Percentiles rank a stretch among this genome's conserved stretches.
These are phyloP conservation scores for Columbina picui DNA, from an alignment of 2,113 vertebrate species.

Conservation along the genomic window DNA sequence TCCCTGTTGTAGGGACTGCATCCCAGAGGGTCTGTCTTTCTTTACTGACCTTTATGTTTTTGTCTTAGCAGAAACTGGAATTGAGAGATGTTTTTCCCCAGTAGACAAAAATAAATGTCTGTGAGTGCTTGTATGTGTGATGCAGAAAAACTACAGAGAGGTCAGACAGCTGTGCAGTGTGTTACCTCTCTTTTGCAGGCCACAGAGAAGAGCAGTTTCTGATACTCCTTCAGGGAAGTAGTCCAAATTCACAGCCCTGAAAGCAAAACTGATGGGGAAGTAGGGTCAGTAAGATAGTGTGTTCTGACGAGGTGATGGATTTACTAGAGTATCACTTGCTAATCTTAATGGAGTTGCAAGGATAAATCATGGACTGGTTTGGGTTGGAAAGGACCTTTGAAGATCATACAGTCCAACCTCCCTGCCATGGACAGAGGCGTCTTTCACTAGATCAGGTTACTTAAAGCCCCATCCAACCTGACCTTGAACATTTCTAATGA, in stretches of 20 bases:
- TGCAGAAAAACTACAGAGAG: background rate
- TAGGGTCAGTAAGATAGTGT: background rate
- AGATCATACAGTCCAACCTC: background rate
- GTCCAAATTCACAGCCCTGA: background rate
- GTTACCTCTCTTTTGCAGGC: background rate
- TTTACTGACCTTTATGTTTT: background rate
- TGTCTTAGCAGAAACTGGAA: background rate
- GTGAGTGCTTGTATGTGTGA: background rate
- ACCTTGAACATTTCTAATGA: background rate
- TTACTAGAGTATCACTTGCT: background rate
- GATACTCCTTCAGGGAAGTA: background rate
- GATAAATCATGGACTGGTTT: background rate
- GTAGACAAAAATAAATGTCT: background rate
- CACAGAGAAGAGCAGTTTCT: background rate
- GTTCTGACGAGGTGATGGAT: background rate
- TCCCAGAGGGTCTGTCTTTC: background rate
- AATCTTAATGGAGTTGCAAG: background rate
- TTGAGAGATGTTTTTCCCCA: background rate
- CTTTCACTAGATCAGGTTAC: background rate
- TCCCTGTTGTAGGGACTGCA: background rate
- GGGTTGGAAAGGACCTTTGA: background rate
- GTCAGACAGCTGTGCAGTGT: background rate
- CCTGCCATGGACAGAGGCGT: background rate
- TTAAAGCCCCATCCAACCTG: background rate
- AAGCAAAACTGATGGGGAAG: background rate